Base-by-base conservation (phyloP, 2,797 vertebrate species). In the Varecia variegata region DNA sequence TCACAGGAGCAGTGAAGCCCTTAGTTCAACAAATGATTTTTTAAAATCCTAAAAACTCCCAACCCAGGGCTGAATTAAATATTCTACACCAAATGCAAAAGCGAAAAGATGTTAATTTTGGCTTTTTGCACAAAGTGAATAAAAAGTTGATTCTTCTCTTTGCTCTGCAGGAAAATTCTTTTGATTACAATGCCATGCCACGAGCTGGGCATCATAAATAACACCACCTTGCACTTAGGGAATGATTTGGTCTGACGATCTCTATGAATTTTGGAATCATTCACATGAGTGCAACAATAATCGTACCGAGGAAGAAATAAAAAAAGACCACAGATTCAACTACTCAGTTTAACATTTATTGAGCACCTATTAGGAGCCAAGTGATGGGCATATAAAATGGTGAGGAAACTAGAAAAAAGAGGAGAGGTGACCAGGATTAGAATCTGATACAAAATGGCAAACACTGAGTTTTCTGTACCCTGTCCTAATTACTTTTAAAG, bases 1-100 rank as follows among this genome's bases (percentile, higher is more conserved):
- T 97, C 95, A 97, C 92, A 27, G 96, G 90, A 95, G 92, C 80
- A 93, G 89, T 92, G 96, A 97, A 98, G 91, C 97, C 93, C 95
- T 98, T 97, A 96, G 96, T 95, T 97, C 97, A 97, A 97, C 95
- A 97, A 97, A 97, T 93, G 94, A 97, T 96, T 97, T 96, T 88
- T 45, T 94, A 96, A 96, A 96, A 90, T 94, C 56, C 77, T 74
- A 90, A 97, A 97, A 97, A 96, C 83, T 93, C 81, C 67, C 89
- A 89, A 91, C 62, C 38, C 77, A 90, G 89, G 52, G 43, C 27
- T 90, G 82, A 93, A 95, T 97, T 92, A 97, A 95, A 94, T 74
- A 97, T 93, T 94, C 91, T 60, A 77, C 68, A 92, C 18, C 0
- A 47, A 95, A 85, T 60, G 91, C n/a, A 96, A 96, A 96, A 94